A percentile compares a stretch with the other conserved stretches of the same genome.
Evolutionary conservation across 1,140 invertebrate genomes (phyloP).

Genomic region (Aphis craccivora): DNA sequence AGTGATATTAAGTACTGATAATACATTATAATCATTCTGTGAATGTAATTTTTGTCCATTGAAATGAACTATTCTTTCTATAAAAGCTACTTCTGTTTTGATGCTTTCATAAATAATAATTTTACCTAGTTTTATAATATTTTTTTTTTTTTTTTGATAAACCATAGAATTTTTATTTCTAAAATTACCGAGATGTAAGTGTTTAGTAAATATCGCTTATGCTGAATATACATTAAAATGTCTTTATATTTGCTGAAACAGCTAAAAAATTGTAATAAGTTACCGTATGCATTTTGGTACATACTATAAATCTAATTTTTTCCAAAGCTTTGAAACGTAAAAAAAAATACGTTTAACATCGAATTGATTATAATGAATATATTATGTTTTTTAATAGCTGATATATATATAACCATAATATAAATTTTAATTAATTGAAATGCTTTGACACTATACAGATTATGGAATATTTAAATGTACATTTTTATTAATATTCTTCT

Average conservation of each 20-base stretch:
- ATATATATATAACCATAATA: not conserved
- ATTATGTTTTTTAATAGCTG: not conserved
- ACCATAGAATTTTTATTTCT: not conserved
- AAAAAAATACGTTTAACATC: not conserved
- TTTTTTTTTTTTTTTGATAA: not conserved
- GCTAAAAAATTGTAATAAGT: not conserved
- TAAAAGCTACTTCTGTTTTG: not conserved
- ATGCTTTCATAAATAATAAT: not conserved
- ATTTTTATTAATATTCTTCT: not conserved
- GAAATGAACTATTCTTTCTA: not conserved
- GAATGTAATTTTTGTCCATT: not conserved
- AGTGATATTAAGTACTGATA: not conserved
- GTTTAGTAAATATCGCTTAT: not conserved
- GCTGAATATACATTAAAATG: not conserved
- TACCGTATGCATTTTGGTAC: not conserved
- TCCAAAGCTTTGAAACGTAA: not conserved
- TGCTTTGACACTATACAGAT: not conserved
- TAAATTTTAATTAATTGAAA: not conserved
- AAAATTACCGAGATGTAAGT: not conserved
- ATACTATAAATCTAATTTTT: not conserved
- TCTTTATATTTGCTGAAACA: not conserved
- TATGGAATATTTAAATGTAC: not conserved
- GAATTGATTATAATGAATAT: not conserved
- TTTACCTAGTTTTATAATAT: not conserved
- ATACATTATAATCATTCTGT: not conserved